phyloP scores from a whole-genome alignment of 2,797 vertebrate species.

The Staurois parvus region DNA sequence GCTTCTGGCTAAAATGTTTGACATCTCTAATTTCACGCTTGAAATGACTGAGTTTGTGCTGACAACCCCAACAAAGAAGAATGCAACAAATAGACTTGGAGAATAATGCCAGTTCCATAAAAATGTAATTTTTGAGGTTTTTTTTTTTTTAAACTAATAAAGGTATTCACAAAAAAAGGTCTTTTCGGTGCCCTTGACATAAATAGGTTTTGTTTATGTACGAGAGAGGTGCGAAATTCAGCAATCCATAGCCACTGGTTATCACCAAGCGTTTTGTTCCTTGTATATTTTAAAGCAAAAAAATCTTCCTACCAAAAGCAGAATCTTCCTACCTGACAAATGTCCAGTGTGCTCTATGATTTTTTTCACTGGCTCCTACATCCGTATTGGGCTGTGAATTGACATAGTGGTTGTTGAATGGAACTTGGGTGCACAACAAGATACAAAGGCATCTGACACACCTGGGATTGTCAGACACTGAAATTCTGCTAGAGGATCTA shows the following conservation, averaged over 20 bases:
- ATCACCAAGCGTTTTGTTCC: background rate
- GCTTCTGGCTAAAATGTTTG: conserved; percentile 58
- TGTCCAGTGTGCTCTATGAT: background rate
- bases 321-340: background rate
- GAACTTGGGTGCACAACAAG: background rate
- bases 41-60: conserved; percentile 44
- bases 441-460: background rate
- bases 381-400: background rate
- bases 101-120: conserved; percentile 19
- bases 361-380: background rate
- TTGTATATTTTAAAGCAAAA: background rate
- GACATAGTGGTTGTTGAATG: background rate
- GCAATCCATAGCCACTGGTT: background rate
- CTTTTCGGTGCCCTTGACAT: background rate
- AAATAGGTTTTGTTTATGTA: background rate
- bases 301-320: too few relatives aligned
- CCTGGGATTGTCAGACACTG: background rate
- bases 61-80: conserved; percentile 55
- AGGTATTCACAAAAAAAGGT: background rate
- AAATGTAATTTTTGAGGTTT: background rate
- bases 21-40: conserved; percentile 60
- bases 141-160: background rate
- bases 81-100: conserved; percentile 26
- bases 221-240: background rate
- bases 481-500: background rate